Conservation (phyloP, 2,797 vertebrate genomes). For the Salmo trutta region DNA sequence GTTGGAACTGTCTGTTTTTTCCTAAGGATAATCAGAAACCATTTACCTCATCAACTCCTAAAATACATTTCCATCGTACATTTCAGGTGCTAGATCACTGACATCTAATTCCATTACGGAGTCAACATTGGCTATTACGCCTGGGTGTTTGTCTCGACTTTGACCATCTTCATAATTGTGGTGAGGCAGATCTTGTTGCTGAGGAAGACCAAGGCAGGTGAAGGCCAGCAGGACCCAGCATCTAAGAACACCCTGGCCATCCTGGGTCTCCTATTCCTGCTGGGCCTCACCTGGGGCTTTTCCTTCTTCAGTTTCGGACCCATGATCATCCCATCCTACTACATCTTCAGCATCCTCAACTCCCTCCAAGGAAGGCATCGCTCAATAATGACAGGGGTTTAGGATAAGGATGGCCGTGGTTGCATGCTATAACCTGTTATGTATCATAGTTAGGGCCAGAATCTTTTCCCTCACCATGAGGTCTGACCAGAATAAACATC, state of each 20-base stretch:
- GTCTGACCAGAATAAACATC: not conserved
- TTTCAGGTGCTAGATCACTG: constrained; percentile 66
- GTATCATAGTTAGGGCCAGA: not conserved
- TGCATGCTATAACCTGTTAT: not conserved
- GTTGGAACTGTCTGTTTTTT: not conserved
- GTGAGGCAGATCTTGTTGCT: constrained; percentile 11
- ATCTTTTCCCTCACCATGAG: not conserved
- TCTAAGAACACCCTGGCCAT: constrained; percentile 40
- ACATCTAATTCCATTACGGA: constrained; percentile 40
- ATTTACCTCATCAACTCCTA: not conserved
- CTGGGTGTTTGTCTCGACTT: constrained; percentile 58
- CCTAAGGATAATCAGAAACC: constrained; percentile 1
- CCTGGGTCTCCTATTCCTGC: constrained; percentile 46
- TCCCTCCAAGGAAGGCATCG: constrained; percentile 60
- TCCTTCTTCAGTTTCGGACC: constrained; percentile 63
- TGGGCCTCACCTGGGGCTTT: constrained; percentile 67
- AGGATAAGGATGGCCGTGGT: not conserved
- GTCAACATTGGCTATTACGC: constrained; percentile 61
- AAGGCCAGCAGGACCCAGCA: not conserved
- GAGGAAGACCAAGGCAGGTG: not conserved
- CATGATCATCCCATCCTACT: constrained; percentile 53
- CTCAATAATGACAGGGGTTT: not conserved
- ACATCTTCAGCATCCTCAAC: constrained; percentile 67
- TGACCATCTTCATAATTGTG: constrained; percentile 34
- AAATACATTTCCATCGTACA: not conserved